These are phyloP conservation scores for Paramormyrops hopkinsi DNA, from an alignment of 2,797 vertebrate genomes.

Conservation along the genomic window DNA sequence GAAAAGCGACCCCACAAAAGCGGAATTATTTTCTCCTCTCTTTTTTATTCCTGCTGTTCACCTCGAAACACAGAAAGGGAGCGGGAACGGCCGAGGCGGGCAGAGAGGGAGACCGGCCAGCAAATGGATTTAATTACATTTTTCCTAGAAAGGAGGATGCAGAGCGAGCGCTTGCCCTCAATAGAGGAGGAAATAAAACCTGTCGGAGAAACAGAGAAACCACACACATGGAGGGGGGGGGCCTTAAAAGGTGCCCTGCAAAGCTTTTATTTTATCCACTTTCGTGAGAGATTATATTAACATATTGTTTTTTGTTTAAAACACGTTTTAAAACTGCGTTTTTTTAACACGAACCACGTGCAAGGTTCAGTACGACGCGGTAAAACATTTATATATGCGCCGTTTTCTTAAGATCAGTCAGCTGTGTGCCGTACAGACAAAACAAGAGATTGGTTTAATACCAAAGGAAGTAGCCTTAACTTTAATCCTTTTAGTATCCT, in stretches of 20 bases:
- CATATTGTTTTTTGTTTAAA: not conserved
- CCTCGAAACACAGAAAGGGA: conserved; percentile 28
- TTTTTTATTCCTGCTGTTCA: conserved; percentile 25
- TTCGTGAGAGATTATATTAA: not conserved
- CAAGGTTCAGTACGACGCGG: not conserved
- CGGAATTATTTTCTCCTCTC: conserved; percentile 23
- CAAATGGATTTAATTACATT: conserved; percentile 48
- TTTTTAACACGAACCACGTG: not conserved
- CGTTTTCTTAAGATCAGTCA: not conserved
- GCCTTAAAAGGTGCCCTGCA: not conserved
- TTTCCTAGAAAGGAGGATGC: conserved; percentile 66
- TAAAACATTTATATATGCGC: not conserved
- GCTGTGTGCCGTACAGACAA: not conserved
- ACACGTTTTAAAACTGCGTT: not conserved
- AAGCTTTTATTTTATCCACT: not conserved
- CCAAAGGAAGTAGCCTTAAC: not conserved
- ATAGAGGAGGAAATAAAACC: conserved; percentile 51
- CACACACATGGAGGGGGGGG: not conserved
- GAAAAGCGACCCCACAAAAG: not conserved
- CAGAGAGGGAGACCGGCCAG: conserved; percentile 40
- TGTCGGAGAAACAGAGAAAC: conserved; percentile 33
- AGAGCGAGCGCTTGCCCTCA: conserved; percentile 55
- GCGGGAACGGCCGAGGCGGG: conserved; percentile 26
- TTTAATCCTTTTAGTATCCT: not conserved
- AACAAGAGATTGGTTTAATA: not conserved